These are phyloP conservation scores for Shinisaurus crocodilurus DNA, from an alignment of 2,113 vertebrate genomes.

Conservation along the genomic window DNA sequence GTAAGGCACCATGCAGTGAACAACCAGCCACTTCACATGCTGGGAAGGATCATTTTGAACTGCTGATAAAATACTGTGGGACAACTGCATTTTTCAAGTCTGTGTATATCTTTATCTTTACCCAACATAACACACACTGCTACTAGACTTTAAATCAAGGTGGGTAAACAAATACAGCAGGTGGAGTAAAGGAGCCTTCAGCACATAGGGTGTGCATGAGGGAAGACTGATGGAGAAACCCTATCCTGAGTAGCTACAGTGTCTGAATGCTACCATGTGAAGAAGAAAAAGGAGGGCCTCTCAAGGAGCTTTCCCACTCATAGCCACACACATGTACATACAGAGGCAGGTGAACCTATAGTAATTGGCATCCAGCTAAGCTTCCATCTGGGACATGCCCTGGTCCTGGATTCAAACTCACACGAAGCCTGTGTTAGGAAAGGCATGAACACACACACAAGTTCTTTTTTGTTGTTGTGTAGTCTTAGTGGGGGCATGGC, in stretches of 20 bases:
- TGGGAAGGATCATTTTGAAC: background rate
- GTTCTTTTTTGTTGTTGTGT: no score
- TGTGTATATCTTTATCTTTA: background rate
- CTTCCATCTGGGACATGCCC: background rate
- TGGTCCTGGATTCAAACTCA: background rate
- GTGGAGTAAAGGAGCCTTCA: background rate
- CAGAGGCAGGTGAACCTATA: background rate
- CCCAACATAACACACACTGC: background rate
- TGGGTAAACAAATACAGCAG: background rate
- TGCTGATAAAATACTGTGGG: background rate
- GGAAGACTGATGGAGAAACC: background rate
- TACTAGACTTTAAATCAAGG: background rate
- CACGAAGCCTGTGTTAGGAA: background rate
- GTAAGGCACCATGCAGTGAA: background rate
- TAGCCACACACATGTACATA: background rate
- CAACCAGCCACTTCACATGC: background rate
- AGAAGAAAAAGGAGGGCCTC: background rate
- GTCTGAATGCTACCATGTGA: background rate
- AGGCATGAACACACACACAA: no score
- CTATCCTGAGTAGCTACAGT: background rate
- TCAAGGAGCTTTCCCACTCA: background rate
- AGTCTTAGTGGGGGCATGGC: no score
- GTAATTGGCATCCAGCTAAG: background rate
- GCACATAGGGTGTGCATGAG: no score
- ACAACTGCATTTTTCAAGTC: background rate